Conservation (phyloP, 92 coral and sea anemone genomes). For the Meandrina meandrites region DNA sequence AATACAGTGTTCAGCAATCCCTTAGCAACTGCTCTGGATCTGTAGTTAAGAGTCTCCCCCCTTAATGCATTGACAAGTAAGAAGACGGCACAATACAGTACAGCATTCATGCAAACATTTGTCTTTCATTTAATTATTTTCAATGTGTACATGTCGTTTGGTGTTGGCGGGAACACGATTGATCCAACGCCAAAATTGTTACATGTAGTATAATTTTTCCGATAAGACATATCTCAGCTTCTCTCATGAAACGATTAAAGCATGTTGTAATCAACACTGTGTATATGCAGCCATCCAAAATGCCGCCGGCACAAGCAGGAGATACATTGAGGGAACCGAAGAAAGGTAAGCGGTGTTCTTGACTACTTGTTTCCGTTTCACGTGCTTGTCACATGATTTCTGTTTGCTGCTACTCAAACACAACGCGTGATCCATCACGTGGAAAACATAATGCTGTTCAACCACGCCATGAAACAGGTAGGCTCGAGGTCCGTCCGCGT, state of each 20-base stretch:
- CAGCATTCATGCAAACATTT: background rate
- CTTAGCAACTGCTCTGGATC: too few relatives aligned
- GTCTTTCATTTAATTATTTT: background rate
- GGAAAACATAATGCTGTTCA: slow-evolving; percentile 88
- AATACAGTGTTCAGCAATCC: too few relatives aligned
- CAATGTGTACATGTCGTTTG: background rate
- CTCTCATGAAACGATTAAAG: background rate
- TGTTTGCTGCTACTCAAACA: slow-evolving; percentile 82
- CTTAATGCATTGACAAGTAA: background rate
- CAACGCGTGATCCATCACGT: slow-evolving; percentile 95
- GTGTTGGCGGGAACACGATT: too few relatives aligned
- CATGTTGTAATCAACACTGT: background rate
- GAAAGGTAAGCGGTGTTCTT: background rate
- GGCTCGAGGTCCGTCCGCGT: slow-evolving; percentile 92
- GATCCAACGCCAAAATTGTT: background rate
- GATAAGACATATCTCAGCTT: background rate
- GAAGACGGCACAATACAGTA: background rate
- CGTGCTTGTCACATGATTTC: slow-evolving; percentile 49
- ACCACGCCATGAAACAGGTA: slow-evolving; percentile 90
- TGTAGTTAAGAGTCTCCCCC: too few relatives aligned
- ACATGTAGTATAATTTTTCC: background rate
- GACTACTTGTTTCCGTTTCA: background rate
- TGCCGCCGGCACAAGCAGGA: background rate
- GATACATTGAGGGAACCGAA: background rate
- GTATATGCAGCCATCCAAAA: background rate